Conservation (phyloP, 1,140 invertebrate genomes). For the Artemia franciscana region DNA sequence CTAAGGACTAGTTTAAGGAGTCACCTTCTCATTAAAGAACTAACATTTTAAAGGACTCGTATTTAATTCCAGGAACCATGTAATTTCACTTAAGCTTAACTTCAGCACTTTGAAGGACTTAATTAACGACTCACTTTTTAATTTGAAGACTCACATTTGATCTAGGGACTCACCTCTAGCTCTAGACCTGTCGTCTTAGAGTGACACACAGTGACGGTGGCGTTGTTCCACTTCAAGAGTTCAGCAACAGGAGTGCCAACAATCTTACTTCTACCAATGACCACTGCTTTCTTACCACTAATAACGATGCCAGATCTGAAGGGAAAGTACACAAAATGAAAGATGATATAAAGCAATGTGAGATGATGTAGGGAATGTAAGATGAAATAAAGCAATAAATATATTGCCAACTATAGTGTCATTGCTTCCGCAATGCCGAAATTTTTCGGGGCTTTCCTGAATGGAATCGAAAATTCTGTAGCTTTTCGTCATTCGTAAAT, state of each 20-base stretch:
- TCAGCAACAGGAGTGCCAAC: slow-evolving; percentile 86
- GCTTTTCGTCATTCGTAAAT: background rate
- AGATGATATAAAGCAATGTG: background rate
- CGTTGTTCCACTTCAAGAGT: slow-evolving; percentile 84
- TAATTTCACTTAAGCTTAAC: no score
- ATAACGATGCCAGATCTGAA: slow-evolving; percentile 44
- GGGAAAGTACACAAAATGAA: slow-evolving; percentile 2
- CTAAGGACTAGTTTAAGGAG: no score
- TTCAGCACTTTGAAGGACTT: no score
- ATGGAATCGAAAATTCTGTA: no score
- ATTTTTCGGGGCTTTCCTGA: no score
- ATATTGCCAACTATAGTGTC: no score
- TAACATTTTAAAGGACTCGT: no score
- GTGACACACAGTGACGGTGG: slow-evolving; percentile 90
- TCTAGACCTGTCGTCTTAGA: slow-evolving; percentile 69
- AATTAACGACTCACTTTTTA: no score
- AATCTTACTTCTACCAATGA: slow-evolving; percentile 89
- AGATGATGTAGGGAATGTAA: background rate
- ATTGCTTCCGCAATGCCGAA: no score
- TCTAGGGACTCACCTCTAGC: slow-evolving; percentile 31
- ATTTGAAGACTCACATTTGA: no score
- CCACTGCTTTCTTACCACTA: slow-evolving; percentile 65
- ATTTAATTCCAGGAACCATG: no score
- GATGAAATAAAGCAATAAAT: background rate
- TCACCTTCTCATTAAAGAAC: no score